Evolutionary conservation across 2,113 vertebrate genomes (phyloP).

Genomic region (Mobula hypostoma): DNA sequence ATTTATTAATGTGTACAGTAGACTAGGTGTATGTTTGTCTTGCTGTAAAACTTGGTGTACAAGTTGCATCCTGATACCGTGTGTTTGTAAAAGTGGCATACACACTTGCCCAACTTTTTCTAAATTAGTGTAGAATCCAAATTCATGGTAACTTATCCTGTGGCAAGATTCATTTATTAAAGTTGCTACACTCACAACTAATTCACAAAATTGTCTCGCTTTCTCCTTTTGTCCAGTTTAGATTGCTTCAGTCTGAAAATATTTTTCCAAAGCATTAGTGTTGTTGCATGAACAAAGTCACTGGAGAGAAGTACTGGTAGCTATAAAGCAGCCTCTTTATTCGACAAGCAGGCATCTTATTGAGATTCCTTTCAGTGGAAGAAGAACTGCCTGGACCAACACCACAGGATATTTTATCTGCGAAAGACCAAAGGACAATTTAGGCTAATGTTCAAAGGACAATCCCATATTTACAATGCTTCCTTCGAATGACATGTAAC

Average conservation of each 20-base stretch:
- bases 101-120: neutral
- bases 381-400: too few species aligned
- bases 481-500: too few species aligned
- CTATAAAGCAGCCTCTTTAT: too few species aligned
- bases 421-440: too few species aligned
- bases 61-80: neutral
- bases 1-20: constrained; percentile 25
- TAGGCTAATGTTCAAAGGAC: too few species aligned
- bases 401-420: too few species aligned
- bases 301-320: too few species aligned
- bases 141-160: constrained; percentile 8
- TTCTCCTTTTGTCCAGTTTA: neutral
- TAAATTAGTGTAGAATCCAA: neutral
- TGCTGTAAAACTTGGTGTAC: neutral
- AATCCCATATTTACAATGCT: too few species aligned
- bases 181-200: neutral
- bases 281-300: too few species aligned
- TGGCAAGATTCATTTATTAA: constrained; percentile 18
- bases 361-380: too few species aligned
- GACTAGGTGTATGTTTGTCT: constrained; percentile 2
- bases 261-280: neutral
- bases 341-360: too few species aligned
- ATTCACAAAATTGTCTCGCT: neutral
- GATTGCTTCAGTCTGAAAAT: neutral
- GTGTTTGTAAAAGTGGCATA: neutral